Evolutionary conservation across 1,140 invertebrate genomes (phyloP), one percentile per base, ranked within the genome.

Genomic region (Potamilus streckersoni): DNA sequence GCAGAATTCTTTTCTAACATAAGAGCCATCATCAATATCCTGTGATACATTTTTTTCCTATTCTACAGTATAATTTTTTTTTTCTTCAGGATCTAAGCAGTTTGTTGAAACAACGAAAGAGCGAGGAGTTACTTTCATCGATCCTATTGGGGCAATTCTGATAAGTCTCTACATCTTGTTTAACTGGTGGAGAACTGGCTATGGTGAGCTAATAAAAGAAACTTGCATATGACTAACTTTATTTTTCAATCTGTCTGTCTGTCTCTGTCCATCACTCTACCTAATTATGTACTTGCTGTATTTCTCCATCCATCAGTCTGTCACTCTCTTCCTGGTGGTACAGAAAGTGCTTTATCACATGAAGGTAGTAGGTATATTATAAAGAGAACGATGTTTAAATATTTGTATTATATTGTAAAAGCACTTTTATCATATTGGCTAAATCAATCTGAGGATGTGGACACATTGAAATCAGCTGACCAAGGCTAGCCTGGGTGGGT

Each of bases 131-230:
- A 69, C 79, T 14, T 91, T 89, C 80, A 79, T 89, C 20, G 91
- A 92, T 80, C 91, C 91, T 2, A 82, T 89, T 11, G 91, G 91
- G 17, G 91, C 91, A 57, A 91, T 92, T 16, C 31, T 90, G 8
- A 90, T 91, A 59, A 86, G 85, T 67, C 69, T 89, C n/a, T 91
- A 91, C 79, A 90, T 91, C 65, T 71, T 87, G 15, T 56, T 84
- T 64, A 89, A 84, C 79, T 90, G 89, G 89, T 88, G 85, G 82
- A 82, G 69, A 31, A 89, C 86, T 17, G 87, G 88, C 55, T 84
- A 79, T 59, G 84, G 88, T 89, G 73, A 73, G 75, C 72, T 19
- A 71, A 23, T 20, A 1, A 60, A 55, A 55, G 17, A 55, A 19
- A 66, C 1, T n/a, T n/a, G 13, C 19, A 19, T 23, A 62, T n/a